These are phyloP conservation scores for Vandiemenella viatica DNA, from an alignment of 2,888 invertebrate species.

Conservation along the genomic window DNA sequence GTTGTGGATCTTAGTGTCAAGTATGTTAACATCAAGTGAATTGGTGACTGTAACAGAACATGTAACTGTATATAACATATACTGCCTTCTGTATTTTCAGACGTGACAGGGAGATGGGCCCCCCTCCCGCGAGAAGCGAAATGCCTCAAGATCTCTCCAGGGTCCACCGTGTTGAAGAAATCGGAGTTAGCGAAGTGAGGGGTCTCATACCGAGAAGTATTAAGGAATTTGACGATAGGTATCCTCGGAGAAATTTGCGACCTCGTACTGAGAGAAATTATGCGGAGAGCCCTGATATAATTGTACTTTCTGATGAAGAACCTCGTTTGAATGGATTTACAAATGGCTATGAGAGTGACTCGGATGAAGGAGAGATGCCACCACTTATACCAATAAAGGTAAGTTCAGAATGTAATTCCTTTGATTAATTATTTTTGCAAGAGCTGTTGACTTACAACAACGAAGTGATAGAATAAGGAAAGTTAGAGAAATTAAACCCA, in stretches of 20 bases:
- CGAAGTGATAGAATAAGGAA: no score
- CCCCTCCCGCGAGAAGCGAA: slow-evolving; percentile 1
- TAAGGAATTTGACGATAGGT: slow-evolving; percentile 28
- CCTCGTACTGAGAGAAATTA: slow-evolving; percentile 76
- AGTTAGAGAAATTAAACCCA: no score
- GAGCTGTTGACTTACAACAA: no score
- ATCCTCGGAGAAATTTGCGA: slow-evolving; percentile 52
- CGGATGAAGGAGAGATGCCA: slow-evolving; percentile 42
- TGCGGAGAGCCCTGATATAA: slow-evolving; percentile 62
- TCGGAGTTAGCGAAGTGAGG: not conserved
- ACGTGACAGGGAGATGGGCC: slow-evolving; percentile 9
- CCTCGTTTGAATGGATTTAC: slow-evolving; percentile 35
- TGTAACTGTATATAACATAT: no score
- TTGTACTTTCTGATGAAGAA: slow-evolving; percentile 32
- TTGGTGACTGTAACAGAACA: no score
- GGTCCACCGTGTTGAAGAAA: slow-evolving; percentile 5
- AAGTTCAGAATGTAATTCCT: no score
- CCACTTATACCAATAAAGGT: slow-evolving; percentile 56
- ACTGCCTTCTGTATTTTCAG: no score
- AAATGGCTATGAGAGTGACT: slow-evolving; percentile 45
- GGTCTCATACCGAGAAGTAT: slow-evolving; percentile 13
- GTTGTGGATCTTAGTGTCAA: slow-evolving; percentile 79
- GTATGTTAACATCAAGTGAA: no score
- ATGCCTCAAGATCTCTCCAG: slow-evolving; percentile 13
- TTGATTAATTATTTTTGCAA: no score